Base-by-base conservation (phyloP, 1,140 invertebrate species). In the Procambarus clarkii region DNA sequence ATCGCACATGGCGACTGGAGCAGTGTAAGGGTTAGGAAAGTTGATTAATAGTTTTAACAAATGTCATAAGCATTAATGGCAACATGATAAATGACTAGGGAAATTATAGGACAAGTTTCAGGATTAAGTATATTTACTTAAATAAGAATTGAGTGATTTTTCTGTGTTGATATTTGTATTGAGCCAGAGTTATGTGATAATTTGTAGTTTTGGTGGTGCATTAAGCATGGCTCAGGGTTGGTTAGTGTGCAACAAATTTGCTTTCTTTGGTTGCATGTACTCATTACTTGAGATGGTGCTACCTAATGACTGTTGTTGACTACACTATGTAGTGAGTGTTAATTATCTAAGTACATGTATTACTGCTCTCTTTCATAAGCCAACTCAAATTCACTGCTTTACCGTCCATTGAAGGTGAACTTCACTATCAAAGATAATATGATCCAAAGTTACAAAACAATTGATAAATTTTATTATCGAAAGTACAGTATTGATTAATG, bases 301-400 rank as follows among this genome's bases (percentile, higher is more conserved):
- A 85, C 89, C 89, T 85, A 64, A 79, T 86, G 78, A 85, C 83
- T 84, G 89, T 86, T 85, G 81, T 88, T 86, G 69, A 91, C 88
- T 84, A 50, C 74, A 78, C 74, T 79, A 60, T 78, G 82, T 79
- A 64, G 64, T 64, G 15, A 81, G 50, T 69, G 58, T 50, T 91
- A 85, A 48, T 88, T 76, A 45, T 78, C 34, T 84, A 76, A 79
- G 80, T 84, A 91, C 88, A 91, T 64, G 77, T 91, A 78, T 84
- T 80, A 91, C 71, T 84, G 89, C 83, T 91, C 89, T 91, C 83
- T 91, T 60, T 85, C 89, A 76, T 80, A 86, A 48, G 81, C 83
- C 83, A 86, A 91, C 89, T 91, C 74, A 91, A 85, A 91, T 91
- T 91, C 83, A 91, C 89, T 91, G 89, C 89, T 91, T 91, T 91